Evolutionary conservation across 1,140 invertebrate species (phyloP).

Genomic region (Lasioglossum albipes): DNA sequence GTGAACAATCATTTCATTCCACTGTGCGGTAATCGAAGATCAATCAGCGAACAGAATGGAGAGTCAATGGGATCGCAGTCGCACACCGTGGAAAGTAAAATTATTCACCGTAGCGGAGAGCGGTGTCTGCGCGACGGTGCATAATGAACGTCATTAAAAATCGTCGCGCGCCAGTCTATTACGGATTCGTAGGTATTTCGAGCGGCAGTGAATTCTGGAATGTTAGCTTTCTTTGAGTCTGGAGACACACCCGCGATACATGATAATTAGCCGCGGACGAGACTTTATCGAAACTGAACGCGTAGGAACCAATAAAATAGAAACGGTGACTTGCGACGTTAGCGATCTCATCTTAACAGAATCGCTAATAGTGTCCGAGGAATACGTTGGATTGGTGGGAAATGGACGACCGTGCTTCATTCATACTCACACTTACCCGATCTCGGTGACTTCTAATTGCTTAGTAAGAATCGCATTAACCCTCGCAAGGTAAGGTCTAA

Average conservation of each 20-base stretch:
- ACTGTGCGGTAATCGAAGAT: too few species aligned
- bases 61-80: neutral
- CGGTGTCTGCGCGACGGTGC: slow-evolving; percentile 19
- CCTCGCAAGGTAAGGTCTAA: too few species aligned
- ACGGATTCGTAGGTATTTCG: slow-evolving; percentile 38
- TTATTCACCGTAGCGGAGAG: neutral
- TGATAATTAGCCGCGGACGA: slow-evolving; percentile 29
- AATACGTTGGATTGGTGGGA: neutral
- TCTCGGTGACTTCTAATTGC: neutral
- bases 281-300: slow-evolving; percentile 17
- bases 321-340: neutral
- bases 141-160: slow-evolving; percentile 30
- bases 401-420: neutral
- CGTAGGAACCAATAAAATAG: neutral
- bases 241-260: slow-evolving; percentile 26
- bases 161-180: slow-evolving; percentile 26
- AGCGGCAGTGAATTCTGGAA: slow-evolving; percentile 27
- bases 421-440: neutral
- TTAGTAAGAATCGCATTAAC: too few species aligned
- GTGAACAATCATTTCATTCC: too few species aligned
- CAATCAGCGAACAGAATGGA: too few species aligned
- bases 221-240: slow-evolving; percentile 26
- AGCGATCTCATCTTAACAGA: neutral
- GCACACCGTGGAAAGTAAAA: neutral
- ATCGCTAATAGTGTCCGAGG: neutral